Conservation (phyloP, 1,140 invertebrate species). For the Vollenhovia emeryi region DNA sequence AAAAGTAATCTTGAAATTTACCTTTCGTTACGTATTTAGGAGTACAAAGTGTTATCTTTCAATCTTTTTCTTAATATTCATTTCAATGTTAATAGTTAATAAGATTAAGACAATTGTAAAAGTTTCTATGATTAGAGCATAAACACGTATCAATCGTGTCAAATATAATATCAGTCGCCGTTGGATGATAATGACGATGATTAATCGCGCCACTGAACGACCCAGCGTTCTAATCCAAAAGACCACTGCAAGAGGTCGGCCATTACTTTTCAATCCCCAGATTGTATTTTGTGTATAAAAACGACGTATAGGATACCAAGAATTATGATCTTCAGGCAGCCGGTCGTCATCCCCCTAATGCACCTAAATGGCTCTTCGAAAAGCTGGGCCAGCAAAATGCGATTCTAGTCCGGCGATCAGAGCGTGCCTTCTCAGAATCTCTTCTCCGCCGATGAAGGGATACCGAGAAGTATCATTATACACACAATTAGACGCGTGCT, state of each 20-base stretch:
- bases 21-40: neutral
- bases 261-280: neutral
- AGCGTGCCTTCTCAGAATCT: neutral
- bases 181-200: neutral
- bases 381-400: neutral
- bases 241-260: neutral
- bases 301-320: neutral
- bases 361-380: neutral
- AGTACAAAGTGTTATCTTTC: neutral
- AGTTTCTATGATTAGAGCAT: neutral
- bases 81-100: neutral
- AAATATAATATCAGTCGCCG: neutral
- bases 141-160: neutral
- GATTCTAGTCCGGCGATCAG: neutral
- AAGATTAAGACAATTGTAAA: neutral
- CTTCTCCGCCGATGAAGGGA: neutral
- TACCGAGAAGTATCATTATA: slow-evolving; percentile 14
- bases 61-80: neutral
- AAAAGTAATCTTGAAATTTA: neutral
- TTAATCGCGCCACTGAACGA: neutral
- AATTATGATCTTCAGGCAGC: neutral
- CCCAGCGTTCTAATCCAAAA: neutral
- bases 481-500: neutral
- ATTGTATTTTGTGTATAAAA: slow-evolving; percentile 17
- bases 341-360: slow-evolving; percentile 10